Conservation (phyloP, 1,140 invertebrate genomes). For the Bombus huntii region DNA sequence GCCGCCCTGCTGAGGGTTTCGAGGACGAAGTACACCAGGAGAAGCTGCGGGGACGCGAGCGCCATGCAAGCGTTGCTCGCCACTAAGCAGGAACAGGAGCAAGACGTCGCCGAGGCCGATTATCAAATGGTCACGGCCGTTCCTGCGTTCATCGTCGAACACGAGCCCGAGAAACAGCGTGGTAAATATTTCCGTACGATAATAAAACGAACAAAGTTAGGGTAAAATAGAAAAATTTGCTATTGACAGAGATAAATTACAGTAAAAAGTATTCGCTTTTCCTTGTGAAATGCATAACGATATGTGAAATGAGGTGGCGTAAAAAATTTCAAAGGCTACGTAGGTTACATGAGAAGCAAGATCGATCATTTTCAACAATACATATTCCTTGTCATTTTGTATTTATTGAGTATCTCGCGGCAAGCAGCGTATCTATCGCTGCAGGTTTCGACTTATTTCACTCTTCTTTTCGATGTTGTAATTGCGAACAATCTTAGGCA, state of each 20-base stretch:
- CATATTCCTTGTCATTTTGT: neutral
- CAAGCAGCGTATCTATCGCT: neutral
- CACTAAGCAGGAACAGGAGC: conserved; percentile 68
- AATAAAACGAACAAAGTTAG: too few species aligned
- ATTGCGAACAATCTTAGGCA: neutral
- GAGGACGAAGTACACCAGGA: conserved; percentile 76
- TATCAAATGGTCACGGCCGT: conserved; percentile 84
- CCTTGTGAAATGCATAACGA: neutral
- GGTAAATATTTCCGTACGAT: conserved; percentile 59
- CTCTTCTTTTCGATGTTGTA: neutral
- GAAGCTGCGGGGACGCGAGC: conserved; percentile 77
- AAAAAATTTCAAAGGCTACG: neutral
- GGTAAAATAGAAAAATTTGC: too few species aligned
- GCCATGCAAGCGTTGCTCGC: conserved; percentile 71
- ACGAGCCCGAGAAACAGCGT: conserved; percentile 80
- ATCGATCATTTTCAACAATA: neutral
- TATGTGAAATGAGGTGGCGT: neutral
- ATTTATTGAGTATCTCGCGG: neutral
- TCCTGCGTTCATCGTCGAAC: conserved; percentile 83
- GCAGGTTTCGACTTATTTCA: neutral
- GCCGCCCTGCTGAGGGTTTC: conserved; percentile 70
- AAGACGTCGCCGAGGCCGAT: conserved; percentile 73
- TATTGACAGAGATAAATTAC: too few species aligned
- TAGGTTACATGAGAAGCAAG: too few species aligned
- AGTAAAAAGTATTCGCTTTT: neutral